Conservation (phyloP, 2,797 vertebrate species). For the Macropodus opercularis region DNA sequence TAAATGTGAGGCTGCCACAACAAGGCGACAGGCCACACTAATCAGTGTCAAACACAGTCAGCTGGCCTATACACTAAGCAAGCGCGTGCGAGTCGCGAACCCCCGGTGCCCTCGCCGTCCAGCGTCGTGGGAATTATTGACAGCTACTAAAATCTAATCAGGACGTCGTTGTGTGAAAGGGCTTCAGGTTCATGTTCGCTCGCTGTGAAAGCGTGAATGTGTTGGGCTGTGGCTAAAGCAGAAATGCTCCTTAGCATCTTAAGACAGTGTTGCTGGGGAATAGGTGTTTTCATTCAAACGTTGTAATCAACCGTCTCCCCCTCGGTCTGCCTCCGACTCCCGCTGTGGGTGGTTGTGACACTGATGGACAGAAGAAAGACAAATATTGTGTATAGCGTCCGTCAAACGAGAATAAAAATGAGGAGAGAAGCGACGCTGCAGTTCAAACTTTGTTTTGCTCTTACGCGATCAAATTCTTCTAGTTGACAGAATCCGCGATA, state of each 20-base stretch:
- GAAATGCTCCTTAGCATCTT: constrained; percentile 6
- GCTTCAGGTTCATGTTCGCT: no score
- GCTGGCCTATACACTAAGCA: constrained; percentile 54
- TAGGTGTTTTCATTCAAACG: constrained; percentile 29
- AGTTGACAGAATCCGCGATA: background rate
- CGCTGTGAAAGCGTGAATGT: no score
- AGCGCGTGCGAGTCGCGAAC: constrained; percentile 57
- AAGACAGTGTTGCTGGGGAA: constrained; percentile 4
- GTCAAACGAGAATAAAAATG: constrained; percentile 8
- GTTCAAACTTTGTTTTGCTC: background rate
- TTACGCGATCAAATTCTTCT: constrained; percentile 3
- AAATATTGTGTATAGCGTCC: constrained; percentile 4
- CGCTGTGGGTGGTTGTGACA: constrained; percentile 11
- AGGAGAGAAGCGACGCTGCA: background rate
- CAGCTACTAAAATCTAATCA: constrained; percentile 50
- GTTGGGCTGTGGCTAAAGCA: constrained; percentile 14
- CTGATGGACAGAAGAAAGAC: constrained; percentile 16
- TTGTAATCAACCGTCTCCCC: constrained; percentile 12
- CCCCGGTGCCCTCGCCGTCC: constrained; percentile 22
- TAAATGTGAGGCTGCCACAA: constrained; percentile 53
- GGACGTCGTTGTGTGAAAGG: constrained; percentile 7
- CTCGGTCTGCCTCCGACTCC: constrained; percentile 15
- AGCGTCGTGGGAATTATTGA: constrained; percentile 60
- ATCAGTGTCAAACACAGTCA: constrained; percentile 74
- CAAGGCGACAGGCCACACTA: constrained; percentile 53